Conservation (phyloP, 2,888 invertebrate species). For the Agrotis segetum region DNA sequence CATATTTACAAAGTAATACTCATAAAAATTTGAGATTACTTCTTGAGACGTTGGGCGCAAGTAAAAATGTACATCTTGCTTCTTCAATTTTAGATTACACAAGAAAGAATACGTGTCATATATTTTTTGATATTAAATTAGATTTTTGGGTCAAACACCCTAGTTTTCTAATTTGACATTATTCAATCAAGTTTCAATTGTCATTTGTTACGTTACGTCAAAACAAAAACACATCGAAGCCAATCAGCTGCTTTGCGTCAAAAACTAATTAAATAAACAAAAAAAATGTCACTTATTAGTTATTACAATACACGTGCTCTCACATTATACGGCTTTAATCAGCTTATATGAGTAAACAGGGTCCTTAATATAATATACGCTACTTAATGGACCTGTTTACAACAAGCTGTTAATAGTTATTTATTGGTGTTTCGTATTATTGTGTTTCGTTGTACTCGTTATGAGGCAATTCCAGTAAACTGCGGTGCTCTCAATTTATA, state of each 20-base stretch:
- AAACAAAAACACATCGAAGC: not conserved
- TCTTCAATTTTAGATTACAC: too few relatives aligned
- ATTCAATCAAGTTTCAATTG: not conserved
- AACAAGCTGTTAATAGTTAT: slow-evolving; percentile 21
- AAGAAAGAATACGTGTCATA: too few relatives aligned
- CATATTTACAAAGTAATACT: too few relatives aligned
- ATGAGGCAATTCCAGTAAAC: not conserved
- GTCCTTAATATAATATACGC: slow-evolving; percentile 19
- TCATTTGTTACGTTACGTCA: not conserved
- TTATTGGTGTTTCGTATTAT: slow-evolving; percentile 27
- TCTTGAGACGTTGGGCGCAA: too few relatives aligned
- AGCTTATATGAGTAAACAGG: slow-evolving; percentile 33
- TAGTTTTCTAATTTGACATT: not conserved
- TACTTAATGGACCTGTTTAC: slow-evolving; percentile 45
- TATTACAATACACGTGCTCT: not conserved
- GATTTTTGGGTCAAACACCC: too few relatives aligned
- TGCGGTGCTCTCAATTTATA: slow-evolving; percentile 8
- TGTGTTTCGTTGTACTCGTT: slow-evolving; percentile 1
- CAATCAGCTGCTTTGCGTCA: slow-evolving; percentile 2
- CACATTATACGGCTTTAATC: slow-evolving; percentile 16
- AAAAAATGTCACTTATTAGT: slow-evolving; percentile 11
- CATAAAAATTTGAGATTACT: too few relatives aligned
- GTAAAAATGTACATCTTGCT: too few relatives aligned
- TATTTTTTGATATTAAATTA: too few relatives aligned
- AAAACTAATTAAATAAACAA: slow-evolving; percentile 25